Percentiles rank a stretch among this genome's conserved stretches.
Evolutionary conservation across 2,888 invertebrate genomes (phyloP).

Genomic region (Tetrapedia diversipes): DNA sequence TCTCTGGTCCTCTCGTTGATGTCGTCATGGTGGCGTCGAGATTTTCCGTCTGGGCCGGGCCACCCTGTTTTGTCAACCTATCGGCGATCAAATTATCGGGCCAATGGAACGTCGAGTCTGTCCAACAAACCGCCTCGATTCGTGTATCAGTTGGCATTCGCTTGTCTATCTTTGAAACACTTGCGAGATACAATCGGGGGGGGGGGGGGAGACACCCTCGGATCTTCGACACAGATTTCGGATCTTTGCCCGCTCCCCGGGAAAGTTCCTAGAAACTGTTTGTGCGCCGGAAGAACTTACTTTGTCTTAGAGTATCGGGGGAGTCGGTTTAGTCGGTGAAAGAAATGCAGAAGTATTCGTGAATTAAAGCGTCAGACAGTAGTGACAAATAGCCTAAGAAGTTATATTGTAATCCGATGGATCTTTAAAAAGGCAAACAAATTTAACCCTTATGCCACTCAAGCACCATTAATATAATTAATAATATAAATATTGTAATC

Average conservation of each 20-base stretch:
- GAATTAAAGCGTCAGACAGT: no score
- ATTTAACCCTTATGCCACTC: no score
- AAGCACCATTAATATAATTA: no score
- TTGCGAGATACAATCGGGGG: constrained; percentile 16
- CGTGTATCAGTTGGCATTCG: constrained; percentile 41
- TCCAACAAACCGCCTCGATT: constrained; percentile 4
- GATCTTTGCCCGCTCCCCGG: constrained; percentile 1
- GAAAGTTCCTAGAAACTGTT: constrained; percentile 27
- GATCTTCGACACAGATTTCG: neutral
- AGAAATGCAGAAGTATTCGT: no score
- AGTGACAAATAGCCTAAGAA: no score
- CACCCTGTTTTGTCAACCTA: constrained; percentile 54
- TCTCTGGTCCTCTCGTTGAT: constrained; percentile 15
- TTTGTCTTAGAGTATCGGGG: neutral
- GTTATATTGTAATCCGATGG: no score
- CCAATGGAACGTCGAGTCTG: constrained; percentile 34
- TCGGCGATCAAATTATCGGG: constrained; percentile 64
- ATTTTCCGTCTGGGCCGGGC: neutral
- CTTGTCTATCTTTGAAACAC: constrained; percentile 30
- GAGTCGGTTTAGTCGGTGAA: no score
- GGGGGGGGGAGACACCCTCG: no score
- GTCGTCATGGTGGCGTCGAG: constrained; percentile 21
- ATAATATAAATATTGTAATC: no score
- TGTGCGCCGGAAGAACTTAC: neutral
- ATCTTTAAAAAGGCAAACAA: no score